Base-by-base conservation (phyloP, 1,140 invertebrate species). In the Eueides isabella region DNA sequence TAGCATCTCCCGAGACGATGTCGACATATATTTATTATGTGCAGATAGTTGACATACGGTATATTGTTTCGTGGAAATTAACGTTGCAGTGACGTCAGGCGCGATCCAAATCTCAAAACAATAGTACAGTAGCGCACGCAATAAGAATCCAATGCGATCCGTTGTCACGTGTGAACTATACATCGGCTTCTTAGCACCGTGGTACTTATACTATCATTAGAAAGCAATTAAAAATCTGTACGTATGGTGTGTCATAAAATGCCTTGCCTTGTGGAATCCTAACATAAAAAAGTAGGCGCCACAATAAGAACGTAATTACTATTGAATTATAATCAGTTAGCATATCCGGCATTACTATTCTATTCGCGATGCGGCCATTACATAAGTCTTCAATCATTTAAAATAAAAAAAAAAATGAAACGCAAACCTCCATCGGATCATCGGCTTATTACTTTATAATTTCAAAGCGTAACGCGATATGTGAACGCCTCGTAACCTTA, bases 101-200 rank as follows among this genome's bases (percentile, higher is more conserved):
- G 67, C 38, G 73, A 83, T 84, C 81, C 82, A 80, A 82, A 85
- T 87, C 85, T 87, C 84, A 87, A 85, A 90, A 91, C 88, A 91
- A 91, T 88, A 83, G 83, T 82, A 82, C 80, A 85, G 86, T 85
- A 86, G 79, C 81, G 85, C 86, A 90, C 85, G 80, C 77, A 69
- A 72, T 80, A 64, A 63, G 66, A 62, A 63, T 41, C 61, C 23
- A 29, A 14, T 63, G 55, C 71, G 55, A 80, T 69, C 79, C 77
- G 88, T 89, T 90, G 88, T 90, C 81, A 80, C 82, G 85, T 89
- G 89, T 84, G 89, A 89, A 85, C 81, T 67, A 5, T n/a, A 63
- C 28, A 31, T 30, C 67, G 74, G 33, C 72, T 71, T 65, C 81
- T 83, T 85, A 74, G 69, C 41, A 44, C 63, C 67, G 79, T 84